Conservation (phyloP, 1,140 invertebrate species). For the Temnothorax nylanderi region DNA sequence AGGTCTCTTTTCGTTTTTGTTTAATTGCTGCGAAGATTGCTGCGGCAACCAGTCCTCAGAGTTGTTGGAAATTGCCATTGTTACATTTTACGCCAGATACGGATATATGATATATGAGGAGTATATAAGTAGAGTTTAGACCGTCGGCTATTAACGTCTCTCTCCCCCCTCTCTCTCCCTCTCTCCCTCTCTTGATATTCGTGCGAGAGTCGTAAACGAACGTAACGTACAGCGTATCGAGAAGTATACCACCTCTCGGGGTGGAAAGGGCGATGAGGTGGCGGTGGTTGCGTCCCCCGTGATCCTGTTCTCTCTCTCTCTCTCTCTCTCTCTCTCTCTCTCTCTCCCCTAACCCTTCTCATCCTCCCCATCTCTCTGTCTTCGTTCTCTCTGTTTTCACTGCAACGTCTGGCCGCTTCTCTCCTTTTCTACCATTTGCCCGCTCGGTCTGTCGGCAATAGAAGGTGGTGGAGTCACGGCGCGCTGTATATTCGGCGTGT, state of each 20-base stretch:
- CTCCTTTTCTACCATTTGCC: constrained; percentile 63
- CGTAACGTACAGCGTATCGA: constrained; percentile 40
- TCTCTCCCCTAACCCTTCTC: neutral
- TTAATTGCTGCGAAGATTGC: neutral
- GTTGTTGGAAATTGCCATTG: neutral
- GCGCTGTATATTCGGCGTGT: constrained; percentile 55
- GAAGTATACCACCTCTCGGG: constrained; percentile 33
- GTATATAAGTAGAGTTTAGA: neutral
- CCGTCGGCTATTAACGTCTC: constrained; percentile 27
- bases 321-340: constrained; percentile 21
- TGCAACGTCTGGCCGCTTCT: constrained; percentile 8
- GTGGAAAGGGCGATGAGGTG: neutral
- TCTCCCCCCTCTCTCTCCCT: no score
- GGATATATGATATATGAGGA: neutral
- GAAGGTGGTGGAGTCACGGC: constrained; percentile 70
- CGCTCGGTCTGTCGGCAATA: constrained; percentile 65
- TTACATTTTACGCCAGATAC: constrained; percentile 9
- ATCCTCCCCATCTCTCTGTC: constrained; percentile 19
- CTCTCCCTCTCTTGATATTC: neutral
- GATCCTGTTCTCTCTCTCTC: neutral
- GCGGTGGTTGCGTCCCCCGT: constrained; percentile 1
- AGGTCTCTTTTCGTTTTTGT: neutral
- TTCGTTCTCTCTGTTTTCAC: constrained; percentile 3
- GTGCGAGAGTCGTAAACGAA: constrained; percentile 34
- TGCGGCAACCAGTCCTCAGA: neutral